Evolutionary conservation across 2,113 vertebrate genomes (phyloP).

Genomic region (Microtus richardsoni): DNA sequence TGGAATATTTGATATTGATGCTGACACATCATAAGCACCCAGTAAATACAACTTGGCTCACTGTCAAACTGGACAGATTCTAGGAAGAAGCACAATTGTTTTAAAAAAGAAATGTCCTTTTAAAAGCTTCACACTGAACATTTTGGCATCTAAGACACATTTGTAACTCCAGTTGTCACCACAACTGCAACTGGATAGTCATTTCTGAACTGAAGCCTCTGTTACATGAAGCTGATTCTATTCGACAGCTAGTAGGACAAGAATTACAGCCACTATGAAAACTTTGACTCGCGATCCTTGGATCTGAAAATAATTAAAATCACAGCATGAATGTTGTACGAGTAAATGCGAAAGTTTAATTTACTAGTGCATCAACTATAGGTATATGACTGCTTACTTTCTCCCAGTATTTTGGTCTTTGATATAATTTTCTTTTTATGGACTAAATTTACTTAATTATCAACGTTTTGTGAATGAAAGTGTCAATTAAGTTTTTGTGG

Average conservation of each 20-base stretch:
- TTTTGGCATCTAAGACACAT: neutral
- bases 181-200: neutral
- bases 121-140: neutral
- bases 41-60: neutral
- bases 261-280: slow-evolving; percentile 41
- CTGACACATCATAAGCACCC: neutral
- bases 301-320: slow-evolving; percentile 69
- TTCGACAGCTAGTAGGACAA: slow-evolving; percentile 42
- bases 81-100: neutral
- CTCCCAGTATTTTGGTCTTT: slow-evolving; percentile 48
- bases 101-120: neutral
- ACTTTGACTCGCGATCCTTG: slow-evolving; percentile 41
- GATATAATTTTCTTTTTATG: slow-evolving; percentile 54
- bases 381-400: slow-evolving; percentile 27
- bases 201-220: neutral
- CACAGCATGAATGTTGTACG: slow-evolving; percentile 41
- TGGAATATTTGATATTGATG: neutral
- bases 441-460: slow-evolving; percentile 71
- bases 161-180: neutral
- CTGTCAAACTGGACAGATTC: neutral
- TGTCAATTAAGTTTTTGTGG: slow-evolving; percentile 55
- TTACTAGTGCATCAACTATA: slow-evolving; percentile 39
- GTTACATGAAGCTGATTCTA: slow-evolving; percentile 14
- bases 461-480: slow-evolving; percentile 71
- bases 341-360: slow-evolving; percentile 65